A percentile compares a stretch with the other conserved stretches of the same genome.
Conservation (phyloP, 2,113 vertebrate genomes). For the Ifrita kowaldi region DNA sequence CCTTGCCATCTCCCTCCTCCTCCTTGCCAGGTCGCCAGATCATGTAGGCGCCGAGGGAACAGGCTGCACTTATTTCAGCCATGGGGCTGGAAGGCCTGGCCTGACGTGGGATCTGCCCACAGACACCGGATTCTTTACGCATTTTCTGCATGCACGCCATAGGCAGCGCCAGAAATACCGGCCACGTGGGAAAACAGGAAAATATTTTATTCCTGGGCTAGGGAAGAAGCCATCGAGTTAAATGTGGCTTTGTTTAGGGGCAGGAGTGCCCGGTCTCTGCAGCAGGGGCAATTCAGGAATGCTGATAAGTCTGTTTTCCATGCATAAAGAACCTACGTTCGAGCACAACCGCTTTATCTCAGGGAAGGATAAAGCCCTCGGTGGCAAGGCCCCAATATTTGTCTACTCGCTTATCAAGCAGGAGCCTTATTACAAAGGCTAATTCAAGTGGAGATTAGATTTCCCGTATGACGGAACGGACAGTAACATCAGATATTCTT, state of each 20-base stretch:
- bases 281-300: not conserved
- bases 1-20: not conserved
- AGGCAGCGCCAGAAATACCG: not conserved
- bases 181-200: not conserved
- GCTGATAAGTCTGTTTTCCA: not conserved
- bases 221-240: not conserved
- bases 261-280: not conserved
- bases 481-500: not conserved
- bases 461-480: not conserved
- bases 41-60: not conserved
- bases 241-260: not conserved
- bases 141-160: not conserved
- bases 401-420: not conserved
- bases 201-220: not conserved
- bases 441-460: slow-evolving; percentile 45
- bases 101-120: not conserved
- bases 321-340: not conserved
- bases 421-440: slow-evolving; percentile 13
- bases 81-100: accelerated
- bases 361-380: not conserved
- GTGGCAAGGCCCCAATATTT: not conserved
- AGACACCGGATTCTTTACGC: not conserved
- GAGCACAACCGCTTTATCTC: not conserved
- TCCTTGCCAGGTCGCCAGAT: not conserved
- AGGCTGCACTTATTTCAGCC: not conserved